Evolutionary conservation across 2,797 vertebrate species (phyloP).

Genomic region (Hippocampus kuda): DNA sequence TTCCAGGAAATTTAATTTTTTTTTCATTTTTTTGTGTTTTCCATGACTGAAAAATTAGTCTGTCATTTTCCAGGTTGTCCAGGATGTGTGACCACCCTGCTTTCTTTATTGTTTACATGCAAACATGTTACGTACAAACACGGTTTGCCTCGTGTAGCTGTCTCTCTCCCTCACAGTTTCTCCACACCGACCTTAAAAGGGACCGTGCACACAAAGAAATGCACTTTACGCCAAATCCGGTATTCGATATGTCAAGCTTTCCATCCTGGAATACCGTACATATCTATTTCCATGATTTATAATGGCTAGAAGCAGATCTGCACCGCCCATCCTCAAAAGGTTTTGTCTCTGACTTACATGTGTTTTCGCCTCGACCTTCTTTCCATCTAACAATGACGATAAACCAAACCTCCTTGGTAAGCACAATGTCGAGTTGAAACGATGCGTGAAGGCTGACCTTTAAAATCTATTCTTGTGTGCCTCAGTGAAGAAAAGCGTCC

Average conservation of each 20-base stretch:
- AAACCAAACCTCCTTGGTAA: constrained; percentile 11
- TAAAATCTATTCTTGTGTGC: constrained; percentile 40
- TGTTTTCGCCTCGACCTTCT: background rate
- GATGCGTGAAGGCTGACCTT: constrained; percentile 21
- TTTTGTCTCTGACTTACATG: background rate
- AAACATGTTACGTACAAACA: background rate
- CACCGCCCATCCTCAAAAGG: background rate
- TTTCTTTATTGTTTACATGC: background rate
- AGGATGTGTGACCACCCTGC: too few species aligned
- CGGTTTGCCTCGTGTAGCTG: background rate
- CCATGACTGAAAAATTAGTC: too few species aligned
- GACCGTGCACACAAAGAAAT: background rate
- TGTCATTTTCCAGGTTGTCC: too few species aligned
- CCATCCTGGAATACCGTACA: background rate
- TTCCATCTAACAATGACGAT: background rate
- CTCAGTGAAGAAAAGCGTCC: constrained; percentile 28
- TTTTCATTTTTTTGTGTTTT: too few species aligned
- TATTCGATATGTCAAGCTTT: background rate
- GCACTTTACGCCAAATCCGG: background rate
- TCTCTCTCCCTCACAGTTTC: background rate
- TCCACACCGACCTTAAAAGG: background rate
- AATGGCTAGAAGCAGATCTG: background rate
- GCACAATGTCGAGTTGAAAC: background rate
- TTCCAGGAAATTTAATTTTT: background rate
- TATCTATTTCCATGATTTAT: background rate